Evolutionary conservation across 2,797 vertebrate species (phyloP).

Genomic region (Halcyon badia): DNA sequence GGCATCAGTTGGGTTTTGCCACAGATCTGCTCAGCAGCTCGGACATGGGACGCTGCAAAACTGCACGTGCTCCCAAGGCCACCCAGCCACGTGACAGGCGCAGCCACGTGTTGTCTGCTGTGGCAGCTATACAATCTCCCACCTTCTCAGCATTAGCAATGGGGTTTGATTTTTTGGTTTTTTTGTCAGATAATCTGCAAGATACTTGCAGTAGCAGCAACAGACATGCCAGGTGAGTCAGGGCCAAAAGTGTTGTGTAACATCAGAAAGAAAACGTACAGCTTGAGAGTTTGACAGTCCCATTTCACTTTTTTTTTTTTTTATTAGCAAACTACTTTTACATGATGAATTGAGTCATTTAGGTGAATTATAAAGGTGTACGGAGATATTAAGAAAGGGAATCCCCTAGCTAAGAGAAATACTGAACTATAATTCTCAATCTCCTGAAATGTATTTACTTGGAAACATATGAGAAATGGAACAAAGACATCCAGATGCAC

Average conservation of each 20-base stretch:
- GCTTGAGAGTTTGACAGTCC: background rate
- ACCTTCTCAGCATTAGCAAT: background rate
- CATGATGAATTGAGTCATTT: background rate
- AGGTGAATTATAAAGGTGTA: background rate
- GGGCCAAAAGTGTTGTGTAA: background rate
- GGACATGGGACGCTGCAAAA: background rate
- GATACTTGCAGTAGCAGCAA: background rate
- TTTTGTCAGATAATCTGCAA: background rate
- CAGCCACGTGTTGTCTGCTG: accelerated
- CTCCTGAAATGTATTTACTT: background rate
- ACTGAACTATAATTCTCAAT: background rate
- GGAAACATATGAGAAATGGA: background rate
- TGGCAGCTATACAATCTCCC: background rate
- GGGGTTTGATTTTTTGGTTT: background rate
- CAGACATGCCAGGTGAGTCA: background rate
- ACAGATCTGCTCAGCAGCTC: background rate
- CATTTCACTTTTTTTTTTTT: background rate
- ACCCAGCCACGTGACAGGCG: background rate
- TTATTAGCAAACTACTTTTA: background rate
- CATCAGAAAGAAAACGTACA: background rate
- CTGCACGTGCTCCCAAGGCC: background rate
- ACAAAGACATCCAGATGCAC: background rate
- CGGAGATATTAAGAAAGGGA: background rate
- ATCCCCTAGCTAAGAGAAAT: background rate
- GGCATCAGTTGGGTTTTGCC: accelerated